Evolutionary conservation across 1,140 invertebrate genomes (phyloP), one percentile per base, ranked within the genome.

Genomic region (Augochlora pura): DNA sequence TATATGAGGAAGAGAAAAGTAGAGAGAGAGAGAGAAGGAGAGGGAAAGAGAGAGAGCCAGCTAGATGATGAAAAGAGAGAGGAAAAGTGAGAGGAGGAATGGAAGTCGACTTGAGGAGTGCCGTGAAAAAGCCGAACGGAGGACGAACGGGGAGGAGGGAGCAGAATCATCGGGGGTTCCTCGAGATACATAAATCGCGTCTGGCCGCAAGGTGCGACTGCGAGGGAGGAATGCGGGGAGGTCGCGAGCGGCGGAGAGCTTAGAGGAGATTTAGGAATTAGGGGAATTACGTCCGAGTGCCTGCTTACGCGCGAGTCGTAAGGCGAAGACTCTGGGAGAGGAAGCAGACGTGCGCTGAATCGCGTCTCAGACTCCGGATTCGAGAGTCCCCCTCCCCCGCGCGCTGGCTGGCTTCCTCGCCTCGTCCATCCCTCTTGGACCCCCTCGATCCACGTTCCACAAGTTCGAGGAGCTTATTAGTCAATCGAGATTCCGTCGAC

Each of bases 151-250:
- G 77, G 52, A 23, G 65, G 78, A 16, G 21, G 57, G 74, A 74
- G 2, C 81, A 69, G 79, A 70, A 84, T 62, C 77, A 71, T 67
- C 54, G 57, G 67, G 73, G 67, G 25, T 52, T 64, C 73, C 73
- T 79, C 80, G 76, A 62, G 69, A 87, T 88, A 86, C 85, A 87
- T 87, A 85, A 89, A 86, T 84, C 82, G 82, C 85, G 78, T 65
- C 64, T 52, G 64, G 49, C 49, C 25, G 73, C 70, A 82, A 85
- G 80, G 72, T 73, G 78, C 71, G 76, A 84, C 79, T 83, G 72
- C 81, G 65, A 64, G 78, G 77, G 83, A 83, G 77, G 70, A 69
- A 77, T 62, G 75, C 32, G 38, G 64, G 18, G 52, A 23, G 60
- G 52, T 59, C 49, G 60, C 16, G 59, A 46, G 54, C 23, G 67